Evolutionary conservation across 2,113 vertebrate species (phyloP), one percentile per base, ranked within the genome.

Genomic region (Hypomesus transpacificus): DNA sequence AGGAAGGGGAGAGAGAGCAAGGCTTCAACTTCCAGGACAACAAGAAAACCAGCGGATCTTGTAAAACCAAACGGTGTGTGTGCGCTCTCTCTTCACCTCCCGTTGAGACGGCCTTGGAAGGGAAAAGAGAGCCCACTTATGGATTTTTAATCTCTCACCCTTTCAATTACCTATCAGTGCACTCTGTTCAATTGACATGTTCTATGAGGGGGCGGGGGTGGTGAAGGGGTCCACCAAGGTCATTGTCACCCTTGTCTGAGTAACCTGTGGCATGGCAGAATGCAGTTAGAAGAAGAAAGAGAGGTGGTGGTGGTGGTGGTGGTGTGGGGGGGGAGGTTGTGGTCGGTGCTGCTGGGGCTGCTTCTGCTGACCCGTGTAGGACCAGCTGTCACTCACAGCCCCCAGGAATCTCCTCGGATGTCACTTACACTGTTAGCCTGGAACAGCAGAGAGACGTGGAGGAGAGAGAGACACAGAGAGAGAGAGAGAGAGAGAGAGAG

Each of bases 351-450:
- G 53, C 7, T 11, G 24, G 9, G 28, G 31, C 31, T 3, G 50
- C 53, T 20, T 53, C 13, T 20, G 22, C 51, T 52, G 50, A 50
- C 7, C 20, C 21, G 3, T 51, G 64, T 51, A 18, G 39, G n/a
- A 11, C 46, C 50, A 52, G 65, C 69, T 75, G 75, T 76, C 80
- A 78, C 73, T 84, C 63, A 65, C 22, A 74, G 68, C 61, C 75
- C 75, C 34, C 21, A 60, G 77, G 70, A 78, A 74, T 66, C 72
- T 66, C 57, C 80, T 71, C 66, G 80, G 77, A 80, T 74, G 62
- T 82, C 80, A 70, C 78, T 66, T n/a, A 71, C 75, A 74, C 71
- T 4, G 70, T 78, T 80, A 76, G 62, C 66, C 62, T 3, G 73
- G 70, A 71, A 74, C 69, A 73, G 51, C 28, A 0, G 14, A 63